Evolutionary conservation across 1,140 invertebrate species (phyloP).

Genomic region (Phymorhynchus buccinoides): DNA sequence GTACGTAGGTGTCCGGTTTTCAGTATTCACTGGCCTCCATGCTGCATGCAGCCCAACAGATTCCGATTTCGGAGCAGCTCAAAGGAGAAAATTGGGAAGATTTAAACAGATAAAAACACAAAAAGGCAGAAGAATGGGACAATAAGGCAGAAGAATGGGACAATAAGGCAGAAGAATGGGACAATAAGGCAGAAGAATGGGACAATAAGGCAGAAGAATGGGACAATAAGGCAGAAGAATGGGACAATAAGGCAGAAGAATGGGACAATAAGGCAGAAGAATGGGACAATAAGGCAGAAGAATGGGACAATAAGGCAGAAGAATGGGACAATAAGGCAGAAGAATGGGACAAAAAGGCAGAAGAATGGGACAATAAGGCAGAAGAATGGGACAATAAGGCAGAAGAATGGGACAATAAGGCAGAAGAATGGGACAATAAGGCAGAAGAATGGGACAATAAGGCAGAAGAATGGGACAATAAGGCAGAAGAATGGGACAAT

Average conservation of each 20-base stretch:
- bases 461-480: too few species aligned
- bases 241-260: neutral
- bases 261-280: neutral
- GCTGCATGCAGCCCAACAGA: too few species aligned
- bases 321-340: neutral
- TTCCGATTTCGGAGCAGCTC: too few species aligned
- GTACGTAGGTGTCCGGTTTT: too few species aligned
- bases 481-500: too few species aligned
- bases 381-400: too few species aligned
- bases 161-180: neutral
- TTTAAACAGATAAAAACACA: neutral
- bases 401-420: too few species aligned
- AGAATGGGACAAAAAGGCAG: too few species aligned
- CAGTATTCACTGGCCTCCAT: too few species aligned
- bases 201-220: neutral
- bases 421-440: neutral
- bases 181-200: neutral
- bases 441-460: neutral
- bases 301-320: neutral
- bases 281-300: neutral
- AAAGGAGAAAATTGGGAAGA: slow-evolving; percentile 39
- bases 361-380: neutral
- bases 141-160: neutral
- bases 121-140: neutral
- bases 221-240: neutral